Evolutionary conservation across 2,113 vertebrate genomes (phyloP), one percentile per base, ranked within the genome.

Genomic region (Atractosteus spatula): DNA sequence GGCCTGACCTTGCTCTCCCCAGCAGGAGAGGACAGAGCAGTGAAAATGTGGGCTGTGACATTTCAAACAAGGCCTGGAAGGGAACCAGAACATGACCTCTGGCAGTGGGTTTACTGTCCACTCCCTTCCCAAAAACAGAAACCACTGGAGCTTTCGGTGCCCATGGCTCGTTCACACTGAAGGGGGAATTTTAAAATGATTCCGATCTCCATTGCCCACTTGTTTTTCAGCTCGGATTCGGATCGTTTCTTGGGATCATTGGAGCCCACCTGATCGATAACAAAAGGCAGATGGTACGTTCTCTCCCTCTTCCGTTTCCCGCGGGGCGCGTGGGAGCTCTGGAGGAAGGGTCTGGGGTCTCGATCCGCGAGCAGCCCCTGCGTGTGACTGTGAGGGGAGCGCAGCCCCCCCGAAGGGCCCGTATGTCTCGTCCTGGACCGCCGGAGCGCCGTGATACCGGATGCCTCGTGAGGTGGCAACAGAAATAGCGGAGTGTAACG

Each of bases 251-350:
- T 83, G 97, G 97, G 92, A 97, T 99, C 85, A 98, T 99, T 0
- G 97, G 97, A 64, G 92, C 97, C 81, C 96, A 99, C 90, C 91
- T 99, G 84, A 94, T 98, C 82, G 97, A 98, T 79, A 98, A 99
- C 90, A 99, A 98, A 91, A 93, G 96, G 81, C 97, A 99, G 88
- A 98, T 99, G 97, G 97, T 99, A 93, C 96, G 91, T 92, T 79
- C 84, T 79, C 66, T 74, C 29, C 29, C 29, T 29, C 29, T 29
- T 29, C 29, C 29, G 29, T 2, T 29, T 29, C 29, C 29, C 29
- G 29, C 29, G 29, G 29, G 29, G 29, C 29, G 29, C 29, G 29
- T 29, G 29, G 29, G 29, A 29, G 29, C 29, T 29, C 29, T 29
- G 29, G 29, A 29, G 29, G 29, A 1, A 29, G 29, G 29, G 29